Percentiles rank a stretch among this genome's conserved stretches.
These are phyloP conservation scores for Caenorhabditis wallacei DNA, from an alignment of 2,888 invertebrate species.

Conservation along the genomic window DNA sequence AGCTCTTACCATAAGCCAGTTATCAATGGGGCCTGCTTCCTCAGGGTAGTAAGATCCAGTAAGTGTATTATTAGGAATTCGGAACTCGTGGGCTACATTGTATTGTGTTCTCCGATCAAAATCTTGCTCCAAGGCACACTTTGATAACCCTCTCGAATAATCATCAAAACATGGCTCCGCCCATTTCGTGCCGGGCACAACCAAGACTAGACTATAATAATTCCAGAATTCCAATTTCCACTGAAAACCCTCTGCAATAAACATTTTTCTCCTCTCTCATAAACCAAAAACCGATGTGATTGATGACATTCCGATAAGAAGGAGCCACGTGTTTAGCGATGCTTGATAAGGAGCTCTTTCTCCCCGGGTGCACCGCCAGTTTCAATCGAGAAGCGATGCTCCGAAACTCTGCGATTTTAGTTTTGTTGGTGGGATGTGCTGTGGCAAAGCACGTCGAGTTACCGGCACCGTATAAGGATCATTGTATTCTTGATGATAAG, in stretches of 20 bases:
- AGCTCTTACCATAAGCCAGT: too few relatives aligned
- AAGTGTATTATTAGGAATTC: too few relatives aligned
- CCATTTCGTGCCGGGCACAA: constrained; percentile 23
- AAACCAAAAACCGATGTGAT: constrained; percentile 54
- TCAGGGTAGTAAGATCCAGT: too few relatives aligned
- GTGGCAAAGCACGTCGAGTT: constrained; percentile 73
- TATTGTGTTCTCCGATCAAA: neutral
- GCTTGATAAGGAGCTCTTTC: neutral
- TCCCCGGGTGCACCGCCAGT: neutral
- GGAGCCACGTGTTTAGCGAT: constrained; percentile 43
- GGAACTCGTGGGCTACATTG: neutral
- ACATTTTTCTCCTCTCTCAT: constrained; percentile 8
- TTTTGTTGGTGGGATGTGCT: constrained; percentile 29
- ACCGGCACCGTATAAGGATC: constrained; percentile 76
- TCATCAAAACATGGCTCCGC: constrained; percentile 35
- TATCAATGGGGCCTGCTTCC: too few relatives aligned
- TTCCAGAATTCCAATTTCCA: too few relatives aligned
- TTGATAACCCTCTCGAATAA: too few relatives aligned
- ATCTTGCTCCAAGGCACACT: constrained; percentile 5
- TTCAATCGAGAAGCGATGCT: constrained; percentile 1
- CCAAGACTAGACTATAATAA: constrained; percentile 53
- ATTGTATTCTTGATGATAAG: constrained; percentile 78
- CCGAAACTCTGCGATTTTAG: constrained; percentile 27
- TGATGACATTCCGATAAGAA: constrained; percentile 36
- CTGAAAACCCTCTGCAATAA: too few relatives aligned